Evolutionary conservation across 2,888 invertebrate genomes (phyloP), one percentile per base, ranked within the genome.

Genomic region (Synergus laeviventris): DNA sequence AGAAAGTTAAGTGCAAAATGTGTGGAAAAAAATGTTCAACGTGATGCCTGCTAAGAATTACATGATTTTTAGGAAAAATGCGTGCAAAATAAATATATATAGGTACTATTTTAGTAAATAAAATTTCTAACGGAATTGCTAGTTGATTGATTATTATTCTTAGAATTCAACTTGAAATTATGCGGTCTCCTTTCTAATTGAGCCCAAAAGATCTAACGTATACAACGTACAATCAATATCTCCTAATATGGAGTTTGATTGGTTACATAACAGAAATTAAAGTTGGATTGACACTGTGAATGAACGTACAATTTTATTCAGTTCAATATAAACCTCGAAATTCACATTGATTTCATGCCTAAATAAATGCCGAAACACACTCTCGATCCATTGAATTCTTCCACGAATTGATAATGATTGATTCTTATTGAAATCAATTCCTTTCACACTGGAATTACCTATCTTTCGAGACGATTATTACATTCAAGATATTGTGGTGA

Each of bases 371-470:
- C 66, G 24, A 42, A 18, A 45, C 66, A 45, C 24, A 16, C 38
- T 45, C 39, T 14, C 21, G n/a, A 49, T 24, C 21, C 31, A 49
- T 24, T n/a, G 49, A 49, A 4, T 70, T 70, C 16, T 70, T 70
- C 70, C 31, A n/a, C 70, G 70, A 70, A 49, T 70, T 70, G 5
- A 31, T 31, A 70, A 14, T 18, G 49, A 70, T 70, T 70, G 70
- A 49, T 70, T 70, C 1, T 31, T 70, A 45, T 31, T 49, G 14
- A 70, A 70, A 36, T 24, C 14, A 49, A 49, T 31, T 31, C 39
- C 11, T 21, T 62, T 14, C 18, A 24, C 31, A 2, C 49, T 31
- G 31, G 1, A 70, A 31, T n/a, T 45, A 11, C 11, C n/a, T n/a
- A 3, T 16, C 4, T 31, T 1, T 49, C 49, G n/a, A n/a, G n/a